phyloP scores from a whole-genome alignment of 2,797 vertebrate genomes.

The Myiotriccus ornatus region DNA sequence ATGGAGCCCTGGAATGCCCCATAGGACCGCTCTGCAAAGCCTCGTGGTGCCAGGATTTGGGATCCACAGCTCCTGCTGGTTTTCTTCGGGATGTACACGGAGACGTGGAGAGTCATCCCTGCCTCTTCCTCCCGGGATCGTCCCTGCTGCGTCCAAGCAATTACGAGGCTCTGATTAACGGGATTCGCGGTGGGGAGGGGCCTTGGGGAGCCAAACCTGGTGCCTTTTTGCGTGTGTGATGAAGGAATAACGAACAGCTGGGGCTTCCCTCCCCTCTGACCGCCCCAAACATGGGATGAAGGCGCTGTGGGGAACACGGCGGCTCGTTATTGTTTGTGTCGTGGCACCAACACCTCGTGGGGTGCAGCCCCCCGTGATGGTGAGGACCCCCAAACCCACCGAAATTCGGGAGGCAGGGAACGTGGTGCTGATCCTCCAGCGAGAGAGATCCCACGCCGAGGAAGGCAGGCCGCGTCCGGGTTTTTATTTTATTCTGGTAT shows the following conservation, averaged over 20 bases:
- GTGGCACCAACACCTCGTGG: fast-evolving
- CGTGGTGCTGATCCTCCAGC: fast-evolving
- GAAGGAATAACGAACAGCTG: not conserved
- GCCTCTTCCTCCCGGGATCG: fast-evolving
- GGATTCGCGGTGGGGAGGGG: fast-evolving
- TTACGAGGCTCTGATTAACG: not conserved
- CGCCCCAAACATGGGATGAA: no score
- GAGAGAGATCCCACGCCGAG: fast-evolving
- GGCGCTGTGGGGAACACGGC: no score
- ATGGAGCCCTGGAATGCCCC: not conserved
- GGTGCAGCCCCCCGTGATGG: not conserved
- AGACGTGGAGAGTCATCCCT: fast-evolving
- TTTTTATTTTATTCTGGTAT: not conserved
- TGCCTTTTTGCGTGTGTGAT: not conserved
- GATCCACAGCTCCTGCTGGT: not conserved
- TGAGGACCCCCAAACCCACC: not conserved
- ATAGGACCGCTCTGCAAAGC: fast-evolving
- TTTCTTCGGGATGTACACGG: fast-evolving
- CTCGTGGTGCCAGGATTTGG: fast-evolving
- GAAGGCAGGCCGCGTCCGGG: not conserved
- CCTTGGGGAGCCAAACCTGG: fast-evolving
- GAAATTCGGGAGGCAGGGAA: not conserved
- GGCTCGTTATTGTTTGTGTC: not conserved
- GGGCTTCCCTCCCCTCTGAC: not conserved
- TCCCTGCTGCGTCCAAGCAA: fast-evolving